Evolutionary conservation across 1,140 invertebrate genomes (phyloP).

Genomic region (Neoseiulus cucumeris): DNA sequence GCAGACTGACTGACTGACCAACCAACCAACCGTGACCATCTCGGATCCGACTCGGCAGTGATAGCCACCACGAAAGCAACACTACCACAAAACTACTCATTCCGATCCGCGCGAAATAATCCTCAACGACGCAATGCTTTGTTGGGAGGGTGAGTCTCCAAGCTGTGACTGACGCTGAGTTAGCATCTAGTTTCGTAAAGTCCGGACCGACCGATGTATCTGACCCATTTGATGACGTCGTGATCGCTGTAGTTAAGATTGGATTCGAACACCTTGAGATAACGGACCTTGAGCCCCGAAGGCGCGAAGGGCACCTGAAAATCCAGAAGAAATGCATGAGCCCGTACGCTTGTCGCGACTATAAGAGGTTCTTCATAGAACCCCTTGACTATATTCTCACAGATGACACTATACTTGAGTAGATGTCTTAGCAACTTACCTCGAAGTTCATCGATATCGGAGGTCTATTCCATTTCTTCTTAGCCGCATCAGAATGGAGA

Average conservation of each 20-base stretch:
- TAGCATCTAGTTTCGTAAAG: constrained; percentile 96
- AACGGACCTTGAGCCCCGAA: constrained; percentile 94
- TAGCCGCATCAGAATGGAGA: constrained; percentile 88
- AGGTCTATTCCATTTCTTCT: constrained; percentile 96
- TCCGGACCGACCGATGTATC: constrained; percentile 95
- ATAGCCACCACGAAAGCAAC: too few species aligned
- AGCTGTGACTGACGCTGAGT: constrained; percentile 11
- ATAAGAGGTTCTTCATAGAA: not conserved
- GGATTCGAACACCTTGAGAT: constrained; percentile 97
- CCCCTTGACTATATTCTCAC: not conserved
- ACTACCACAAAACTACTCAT: too few species aligned
- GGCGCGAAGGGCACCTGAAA: constrained; percentile 66
- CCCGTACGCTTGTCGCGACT: not conserved
- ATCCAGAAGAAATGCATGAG: constrained; percentile 3
- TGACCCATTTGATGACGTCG: constrained; percentile 99
- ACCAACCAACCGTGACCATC: too few species aligned
- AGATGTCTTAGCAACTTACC: constrained; percentile 33
- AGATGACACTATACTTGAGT: not conserved
- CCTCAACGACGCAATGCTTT: too few species aligned
- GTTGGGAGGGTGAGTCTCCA: too few species aligned
- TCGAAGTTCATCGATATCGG: constrained; percentile 99
- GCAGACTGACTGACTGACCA: too few species aligned
- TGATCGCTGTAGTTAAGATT: constrained; percentile 99
- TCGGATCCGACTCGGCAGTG: too few species aligned
- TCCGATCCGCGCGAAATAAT: too few species aligned